Base-by-base conservation (phyloP, 2,113 vertebrate genomes). In the Hyla sarda region DNA sequence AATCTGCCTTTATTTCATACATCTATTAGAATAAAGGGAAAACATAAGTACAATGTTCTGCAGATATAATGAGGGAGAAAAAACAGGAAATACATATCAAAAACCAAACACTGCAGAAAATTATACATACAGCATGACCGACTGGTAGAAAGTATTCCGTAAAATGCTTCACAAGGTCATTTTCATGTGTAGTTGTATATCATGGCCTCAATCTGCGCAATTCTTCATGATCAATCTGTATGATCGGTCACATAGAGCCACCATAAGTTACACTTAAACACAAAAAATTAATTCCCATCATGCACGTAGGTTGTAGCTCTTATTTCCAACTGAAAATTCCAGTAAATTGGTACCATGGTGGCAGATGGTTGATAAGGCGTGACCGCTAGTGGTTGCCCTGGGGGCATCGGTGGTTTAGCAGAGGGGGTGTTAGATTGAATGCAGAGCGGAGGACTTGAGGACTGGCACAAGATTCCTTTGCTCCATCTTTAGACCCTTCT, bases 1-100 rank as follows among this genome's bases (percentile, higher is more conserved):
- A 74, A 48, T 74, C 37, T 74, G 23, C 23, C 41, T 74, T 74
- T 74, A 74, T 74, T 74, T 74, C 41, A 74, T 74, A 74, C 72
- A 74, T 48, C 41, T 74, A 48, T 45, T 47, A 74, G 32, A 45
- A 73, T 45, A 73, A 73, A 45, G 37, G 23, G 41, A n/a, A 73
- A n/a, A 73, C 45, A 10, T n/a, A n/a, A n/a, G 37, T 73, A 74
- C 41, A n/a, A 74, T 74, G 8, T 73, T 74, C 23, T 74, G 72
- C 37, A 74, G 41, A n/a, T 48, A 25, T 48, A 74, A 47, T 19
- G 19, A 48, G 72, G 23, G 41, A 74, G 34, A 72, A 23, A 72
- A 41, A 41, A 30, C 62, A 67, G 62, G 30, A 67, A 30, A 41
- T 41, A 41, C 67, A 71, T 19, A 71, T 11, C 67, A 71, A 71